These are phyloP conservation scores for Tupiocoris notatus DNA, from an alignment of 2,888 invertebrate genomes.

Conservation along the genomic window DNA sequence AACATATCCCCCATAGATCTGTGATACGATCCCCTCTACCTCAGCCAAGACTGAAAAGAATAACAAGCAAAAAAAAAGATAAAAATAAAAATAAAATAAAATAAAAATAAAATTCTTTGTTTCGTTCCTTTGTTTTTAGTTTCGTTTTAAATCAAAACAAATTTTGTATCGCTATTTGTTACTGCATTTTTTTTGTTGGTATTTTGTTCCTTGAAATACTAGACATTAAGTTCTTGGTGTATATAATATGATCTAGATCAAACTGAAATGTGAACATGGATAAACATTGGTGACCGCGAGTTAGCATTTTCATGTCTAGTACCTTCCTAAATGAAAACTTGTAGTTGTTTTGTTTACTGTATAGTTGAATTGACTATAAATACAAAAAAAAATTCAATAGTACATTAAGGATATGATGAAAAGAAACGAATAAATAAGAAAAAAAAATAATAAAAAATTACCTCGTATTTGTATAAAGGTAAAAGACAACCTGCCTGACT, in stretches of 20 bases:
- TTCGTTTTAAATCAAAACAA: slow-evolving; percentile 14
- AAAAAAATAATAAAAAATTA: slow-evolving; percentile 41
- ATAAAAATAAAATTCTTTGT: slow-evolving; percentile 31
- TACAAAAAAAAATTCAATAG: background rate
- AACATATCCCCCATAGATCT: slow-evolving; percentile 42
- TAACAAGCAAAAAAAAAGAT: background rate
- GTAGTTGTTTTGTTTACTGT: slow-evolving; percentile 42
- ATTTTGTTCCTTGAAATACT: slow-evolving; percentile 35
- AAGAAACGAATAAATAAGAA: slow-evolving; percentile 7
- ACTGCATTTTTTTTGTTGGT: slow-evolving; percentile 26
- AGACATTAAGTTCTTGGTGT: slow-evolving; percentile 5
- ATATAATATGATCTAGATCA: background rate
- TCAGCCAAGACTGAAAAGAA: slow-evolving; percentile 41
- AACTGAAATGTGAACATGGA: slow-evolving; percentile 2
- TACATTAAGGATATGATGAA: background rate
- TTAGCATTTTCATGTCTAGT: slow-evolving; percentile 26
- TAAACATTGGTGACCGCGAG: slow-evolving; percentile 13
- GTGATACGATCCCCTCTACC: slow-evolving; percentile 43
- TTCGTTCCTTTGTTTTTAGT: slow-evolving; percentile 38
- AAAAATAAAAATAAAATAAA: background rate
- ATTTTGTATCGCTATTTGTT: background rate
- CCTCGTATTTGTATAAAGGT: slow-evolving; percentile 43
- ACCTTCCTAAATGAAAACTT: slow-evolving; percentile 20
- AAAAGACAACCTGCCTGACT: background rate
- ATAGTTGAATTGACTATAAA: slow-evolving; percentile 41